These are phyloP conservation scores for Carterocephalus palaemon DNA, from an alignment of 2,888 invertebrate genomes.

Conservation along the genomic window DNA sequence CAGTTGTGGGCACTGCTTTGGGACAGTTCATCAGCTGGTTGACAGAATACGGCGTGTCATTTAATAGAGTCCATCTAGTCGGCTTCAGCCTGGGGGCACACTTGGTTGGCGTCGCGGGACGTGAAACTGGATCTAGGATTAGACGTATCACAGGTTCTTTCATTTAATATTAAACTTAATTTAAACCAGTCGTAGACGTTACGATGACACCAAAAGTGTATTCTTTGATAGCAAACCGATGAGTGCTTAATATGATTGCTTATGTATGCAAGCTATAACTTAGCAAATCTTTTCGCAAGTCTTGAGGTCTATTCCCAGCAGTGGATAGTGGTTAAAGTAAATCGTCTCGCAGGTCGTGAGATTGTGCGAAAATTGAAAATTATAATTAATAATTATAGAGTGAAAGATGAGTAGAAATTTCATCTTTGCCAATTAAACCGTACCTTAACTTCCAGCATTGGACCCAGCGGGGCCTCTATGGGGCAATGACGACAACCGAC, in stretches of 20 bases:
- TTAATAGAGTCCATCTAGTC: constrained; percentile 54
- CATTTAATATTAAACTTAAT: no score
- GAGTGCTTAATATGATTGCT: no score
- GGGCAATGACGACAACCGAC: constrained; percentile 40
- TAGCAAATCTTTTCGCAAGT: no score
- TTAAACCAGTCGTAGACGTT: no score
- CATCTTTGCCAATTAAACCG: background rate
- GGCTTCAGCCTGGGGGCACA: constrained; percentile 71
- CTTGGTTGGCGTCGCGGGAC: constrained; percentile 58
- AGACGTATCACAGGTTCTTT: constrained; percentile 63
- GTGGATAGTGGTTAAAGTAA: no score
- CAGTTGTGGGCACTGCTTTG: constrained; percentile 41
- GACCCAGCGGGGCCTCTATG: constrained; percentile 67
- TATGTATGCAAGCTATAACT: no score
- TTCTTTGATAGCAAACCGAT: no score
- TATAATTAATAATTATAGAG: no score
- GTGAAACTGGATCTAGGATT: constrained; percentile 43
- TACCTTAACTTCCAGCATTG: constrained; percentile 42
- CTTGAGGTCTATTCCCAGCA: no score
- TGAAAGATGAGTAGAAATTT: background rate
- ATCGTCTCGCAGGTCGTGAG: no score
- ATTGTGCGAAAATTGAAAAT: no score
- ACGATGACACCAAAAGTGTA: no score
- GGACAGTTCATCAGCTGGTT: constrained; percentile 15
- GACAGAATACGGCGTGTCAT: constrained; percentile 28